These are phyloP conservation scores for Pelmatolapia mariae DNA, from an alignment of 2,113 vertebrate genomes.

Conservation along the genomic window DNA sequence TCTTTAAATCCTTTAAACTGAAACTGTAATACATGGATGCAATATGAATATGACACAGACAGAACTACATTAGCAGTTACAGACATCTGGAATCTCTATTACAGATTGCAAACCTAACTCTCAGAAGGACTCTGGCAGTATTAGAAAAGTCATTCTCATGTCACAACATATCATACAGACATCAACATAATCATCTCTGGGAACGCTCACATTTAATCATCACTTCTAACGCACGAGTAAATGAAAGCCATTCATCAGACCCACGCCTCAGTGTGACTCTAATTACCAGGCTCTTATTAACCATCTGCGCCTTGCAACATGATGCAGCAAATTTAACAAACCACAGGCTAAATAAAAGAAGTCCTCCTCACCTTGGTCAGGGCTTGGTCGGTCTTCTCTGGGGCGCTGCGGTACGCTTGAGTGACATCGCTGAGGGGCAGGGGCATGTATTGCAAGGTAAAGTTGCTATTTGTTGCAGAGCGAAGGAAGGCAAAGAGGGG, in stretches of 20 bases:
- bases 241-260: slow-evolving; percentile 7
- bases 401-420: slow-evolving; percentile 82
- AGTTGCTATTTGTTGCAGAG: slow-evolving; percentile 75
- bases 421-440: slow-evolving; percentile 86
- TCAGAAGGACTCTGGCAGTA: not conserved
- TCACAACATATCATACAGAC: not conserved
- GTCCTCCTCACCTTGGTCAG: slow-evolving; percentile 78
- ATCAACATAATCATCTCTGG: not conserved
- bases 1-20: not conserved
- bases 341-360: not conserved
- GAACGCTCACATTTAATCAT: not conserved
- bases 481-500: not conserved
- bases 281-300: not conserved
- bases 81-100: not conserved
- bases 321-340: not conserved
- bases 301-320: not conserved
- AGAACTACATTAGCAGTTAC: not conserved
- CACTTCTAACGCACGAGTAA: not conserved
- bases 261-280: not conserved
- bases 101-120: not conserved
- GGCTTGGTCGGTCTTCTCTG: slow-evolving; percentile 83
- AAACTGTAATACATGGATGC: not conserved
- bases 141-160: not conserved
- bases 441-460: slow-evolving; percentile 88
- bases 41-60: not conserved